Evolutionary conservation across 2,888 invertebrate genomes (phyloP), one percentile per base, ranked within the genome.

Genomic region (Ommatoiulus sabulosus): DNA sequence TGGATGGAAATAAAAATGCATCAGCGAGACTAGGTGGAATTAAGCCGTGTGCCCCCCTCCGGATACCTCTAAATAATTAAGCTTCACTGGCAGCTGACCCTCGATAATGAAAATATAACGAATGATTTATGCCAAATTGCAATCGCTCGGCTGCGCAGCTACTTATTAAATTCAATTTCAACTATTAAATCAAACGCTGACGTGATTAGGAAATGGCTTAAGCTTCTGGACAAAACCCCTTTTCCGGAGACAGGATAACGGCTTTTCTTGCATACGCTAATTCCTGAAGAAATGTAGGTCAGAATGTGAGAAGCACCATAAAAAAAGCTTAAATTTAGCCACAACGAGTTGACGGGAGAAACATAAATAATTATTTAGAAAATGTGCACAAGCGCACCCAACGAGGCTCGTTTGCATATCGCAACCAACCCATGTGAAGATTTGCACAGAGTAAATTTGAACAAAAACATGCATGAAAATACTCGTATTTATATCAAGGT

Each of bases 71-170:
- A 80, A 80, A 35, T 80, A 57, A 57, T 57, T 12, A 57, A 57
- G 57, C 57, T 7, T 35, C 80, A 35, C 35, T 80, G 80, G 24
- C 80, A 80, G 24, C 80, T 80, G 80, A 80, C 80, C 80, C 80
- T 80, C 24, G 80, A 80, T 80, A 24, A 80, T 35, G 10, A 80
- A 35, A 2, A 80, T 48, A 10, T 48, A 48, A 48, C 48, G 20
- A 63, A 24, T 80, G 80, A 80, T 80, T 80, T 80, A 80, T 10
- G 24, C 12, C 12, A 80, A 80, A 80, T 24, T 35, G 10, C 6
- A 80, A 35, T 80, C 80, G 24, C 80, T 10, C 3, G 80, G 35
- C 12, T 80, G 80, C 24, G 12, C 80, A 80, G 12, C 35, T 80
- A 80, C 80, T 80, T 80, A 80, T 80, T 80, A 80, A 80, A 24